These are phyloP conservation scores for Sinocyclocheilus anshuiensis DNA, from an alignment of 2,113 vertebrate genomes.

Conservation along the genomic window DNA sequence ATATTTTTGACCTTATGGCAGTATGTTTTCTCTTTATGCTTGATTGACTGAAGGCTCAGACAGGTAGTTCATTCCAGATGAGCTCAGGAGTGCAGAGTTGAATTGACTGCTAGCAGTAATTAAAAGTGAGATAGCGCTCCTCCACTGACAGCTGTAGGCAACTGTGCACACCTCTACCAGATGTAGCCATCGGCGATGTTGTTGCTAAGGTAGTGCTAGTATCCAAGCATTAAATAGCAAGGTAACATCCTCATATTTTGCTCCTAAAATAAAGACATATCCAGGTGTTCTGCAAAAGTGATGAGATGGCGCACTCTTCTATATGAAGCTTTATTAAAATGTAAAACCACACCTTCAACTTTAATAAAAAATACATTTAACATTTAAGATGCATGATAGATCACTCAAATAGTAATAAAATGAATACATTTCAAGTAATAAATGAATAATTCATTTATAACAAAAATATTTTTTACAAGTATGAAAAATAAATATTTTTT, in stretches of 20 bases:
- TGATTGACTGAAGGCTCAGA: slow-evolving; percentile 38
- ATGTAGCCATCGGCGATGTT: slow-evolving; percentile 66
- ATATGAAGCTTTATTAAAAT: not conserved
- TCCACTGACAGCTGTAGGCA: slow-evolving; percentile 74
- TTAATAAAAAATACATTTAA: not conserved
- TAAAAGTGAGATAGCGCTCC: slow-evolving; percentile 71
- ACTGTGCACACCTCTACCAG: slow-evolving; percentile 59
- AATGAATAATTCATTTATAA: not conserved
- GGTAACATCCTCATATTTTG: slow-evolving; percentile 60
- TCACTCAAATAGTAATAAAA: not conserved
- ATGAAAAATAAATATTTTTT: not conserved
- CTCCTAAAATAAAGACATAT: slow-evolving; percentile 53
- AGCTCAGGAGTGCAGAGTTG: slow-evolving; percentile 60
- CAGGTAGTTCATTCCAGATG: slow-evolving; percentile 61
- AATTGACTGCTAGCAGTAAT: slow-evolving; percentile 61
- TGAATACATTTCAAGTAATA: not conserved
- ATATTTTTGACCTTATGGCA: not conserved
- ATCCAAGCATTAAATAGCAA: slow-evolving; percentile 72
- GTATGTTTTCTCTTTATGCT: slow-evolving; percentile 5
- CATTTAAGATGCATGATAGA: not conserved
- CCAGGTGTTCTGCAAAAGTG: not conserved
- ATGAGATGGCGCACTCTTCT: not conserved
- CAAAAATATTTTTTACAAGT: not conserved
- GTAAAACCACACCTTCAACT: not conserved
- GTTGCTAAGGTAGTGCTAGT: slow-evolving; percentile 75